A percentile compares a stretch with the other conserved stretches of the same genome.
These are phyloP conservation scores for Polydrusus cervinus DNA, from an alignment of 2,888 invertebrate genomes.

Conservation along the genomic window DNA sequence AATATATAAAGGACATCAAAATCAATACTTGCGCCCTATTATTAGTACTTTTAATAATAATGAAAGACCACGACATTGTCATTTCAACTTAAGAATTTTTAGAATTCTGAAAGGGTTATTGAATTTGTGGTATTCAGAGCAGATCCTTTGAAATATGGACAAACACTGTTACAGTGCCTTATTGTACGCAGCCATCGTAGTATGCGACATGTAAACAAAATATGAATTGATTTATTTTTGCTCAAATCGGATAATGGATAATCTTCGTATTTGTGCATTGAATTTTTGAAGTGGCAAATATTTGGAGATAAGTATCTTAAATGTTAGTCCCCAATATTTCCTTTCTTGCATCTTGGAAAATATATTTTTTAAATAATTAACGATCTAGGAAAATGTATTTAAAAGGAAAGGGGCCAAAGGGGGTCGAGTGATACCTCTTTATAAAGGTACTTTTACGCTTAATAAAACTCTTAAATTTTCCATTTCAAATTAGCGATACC, in stretches of 20 bases:
- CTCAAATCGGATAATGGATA: constrained; percentile 61
- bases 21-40: constrained; percentile 36
- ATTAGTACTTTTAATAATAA: constrained; percentile 41
- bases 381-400: too few species aligned
- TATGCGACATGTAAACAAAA: constrained; percentile 57
- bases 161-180: constrained; percentile 38
- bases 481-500: too few species aligned
- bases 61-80: constrained; percentile 35
- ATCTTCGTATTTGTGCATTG: constrained; percentile 59
- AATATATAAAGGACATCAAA: background rate
- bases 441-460: too few species aligned
- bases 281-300: constrained; percentile 60
- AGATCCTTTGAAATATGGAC: constrained; percentile 38
- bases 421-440: too few species aligned
- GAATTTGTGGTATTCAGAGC: constrained; percentile 46
- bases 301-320: constrained; percentile 59
- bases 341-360: too few species aligned
- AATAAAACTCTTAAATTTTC: too few species aligned
- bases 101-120: constrained; percentile 48
- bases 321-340: constrained; percentile 15
- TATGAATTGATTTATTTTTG: constrained; percentile 57
- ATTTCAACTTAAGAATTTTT: constrained; percentile 36
- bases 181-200: constrained; percentile 41
- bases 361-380: too few species aligned
- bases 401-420: too few species aligned